Percentiles rank a stretch among this genome's conserved stretches.
phyloP scores from a whole-genome alignment of 2,888 invertebrate species.

The Heteromurus nitidus region DNA sequence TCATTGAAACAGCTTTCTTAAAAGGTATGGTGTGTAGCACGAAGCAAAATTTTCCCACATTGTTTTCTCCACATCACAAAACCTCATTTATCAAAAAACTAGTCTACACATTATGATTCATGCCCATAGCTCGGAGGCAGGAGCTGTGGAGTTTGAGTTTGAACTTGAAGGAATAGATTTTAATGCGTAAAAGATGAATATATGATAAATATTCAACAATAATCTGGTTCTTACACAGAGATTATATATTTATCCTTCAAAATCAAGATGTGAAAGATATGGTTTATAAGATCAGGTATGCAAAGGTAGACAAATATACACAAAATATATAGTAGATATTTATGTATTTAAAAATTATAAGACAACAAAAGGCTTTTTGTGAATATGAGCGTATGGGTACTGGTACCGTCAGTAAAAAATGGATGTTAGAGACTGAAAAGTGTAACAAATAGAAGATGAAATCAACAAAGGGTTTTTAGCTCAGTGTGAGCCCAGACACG shows the following conservation, averaged over 20 bases:
- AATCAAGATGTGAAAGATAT: neutral
- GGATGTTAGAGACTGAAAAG: neutral
- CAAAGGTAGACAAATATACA: too few species aligned
- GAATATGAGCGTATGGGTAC: too few species aligned
- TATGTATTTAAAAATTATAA: too few species aligned
- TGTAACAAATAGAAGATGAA: neutral
- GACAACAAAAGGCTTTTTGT: too few species aligned
- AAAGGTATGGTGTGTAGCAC: slow-evolving; percentile 22
- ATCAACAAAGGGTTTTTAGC: neutral
- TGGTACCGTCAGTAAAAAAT: neutral
- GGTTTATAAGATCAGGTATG: too few species aligned
- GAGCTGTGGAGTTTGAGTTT: too few species aligned
- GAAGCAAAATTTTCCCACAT: slow-evolving; percentile 40
- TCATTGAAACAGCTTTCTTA: slow-evolving; percentile 41
- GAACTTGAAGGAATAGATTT: too few species aligned
- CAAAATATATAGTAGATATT: too few species aligned
- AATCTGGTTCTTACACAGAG: neutral
- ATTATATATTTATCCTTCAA: neutral
- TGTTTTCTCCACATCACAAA: slow-evolving; percentile 30
- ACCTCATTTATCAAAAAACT: slow-evolving; percentile 17
- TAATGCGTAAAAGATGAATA: too few species aligned
- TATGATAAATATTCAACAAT: too few species aligned
- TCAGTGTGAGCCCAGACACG: neutral
- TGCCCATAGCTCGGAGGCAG: slow-evolving; percentile 27
- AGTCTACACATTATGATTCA: slow-evolving; percentile 44